These are phyloP conservation scores for Corvus moneduloides DNA, from an alignment of 2,113 vertebrate genomes.

Conservation along the genomic window DNA sequence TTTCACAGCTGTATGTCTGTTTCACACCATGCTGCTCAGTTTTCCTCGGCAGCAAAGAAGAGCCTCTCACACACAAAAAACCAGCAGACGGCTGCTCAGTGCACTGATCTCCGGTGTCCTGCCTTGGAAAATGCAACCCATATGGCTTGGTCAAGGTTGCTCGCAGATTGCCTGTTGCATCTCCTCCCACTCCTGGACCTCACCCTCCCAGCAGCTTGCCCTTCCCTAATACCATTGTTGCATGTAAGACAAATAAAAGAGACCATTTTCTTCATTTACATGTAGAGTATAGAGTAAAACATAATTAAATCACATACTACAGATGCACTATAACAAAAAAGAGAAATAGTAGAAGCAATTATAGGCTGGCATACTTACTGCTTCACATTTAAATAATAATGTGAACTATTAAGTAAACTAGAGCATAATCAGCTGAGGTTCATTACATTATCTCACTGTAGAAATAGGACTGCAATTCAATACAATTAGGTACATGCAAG, in stretches of 20 bases:
- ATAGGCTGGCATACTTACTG: constrained; percentile 56
- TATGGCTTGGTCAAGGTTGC: neutral
- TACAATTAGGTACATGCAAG: constrained; percentile 46
- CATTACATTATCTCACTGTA: constrained; percentile 68
- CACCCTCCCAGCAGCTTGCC: neutral
- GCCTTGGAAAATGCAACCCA: neutral
- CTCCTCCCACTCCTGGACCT: neutral
- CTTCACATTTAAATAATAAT: constrained; percentile 71
- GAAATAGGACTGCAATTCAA: constrained; percentile 55
- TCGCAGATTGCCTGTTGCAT: neutral
- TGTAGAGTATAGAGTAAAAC: constrained; percentile 38
- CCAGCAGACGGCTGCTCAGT: neutral
- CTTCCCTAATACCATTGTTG: neutral
- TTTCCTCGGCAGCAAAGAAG: neutral
- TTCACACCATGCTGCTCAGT: neutral
- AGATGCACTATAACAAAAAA: constrained; percentile 57
- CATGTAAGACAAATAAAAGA: neutral
- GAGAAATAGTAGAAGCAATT: constrained; percentile 62
- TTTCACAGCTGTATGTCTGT: constrained; percentile 15
- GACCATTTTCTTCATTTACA: constrained; percentile 39
- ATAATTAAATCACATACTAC: constrained; percentile 56
- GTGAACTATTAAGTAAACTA: constrained; percentile 70
- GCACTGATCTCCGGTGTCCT: neutral
- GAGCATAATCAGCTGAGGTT: constrained; percentile 66
- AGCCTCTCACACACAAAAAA: neutral